Base-by-base conservation (phyloP, 2,888 invertebrate species). In the Gryllus longicercus region DNA sequence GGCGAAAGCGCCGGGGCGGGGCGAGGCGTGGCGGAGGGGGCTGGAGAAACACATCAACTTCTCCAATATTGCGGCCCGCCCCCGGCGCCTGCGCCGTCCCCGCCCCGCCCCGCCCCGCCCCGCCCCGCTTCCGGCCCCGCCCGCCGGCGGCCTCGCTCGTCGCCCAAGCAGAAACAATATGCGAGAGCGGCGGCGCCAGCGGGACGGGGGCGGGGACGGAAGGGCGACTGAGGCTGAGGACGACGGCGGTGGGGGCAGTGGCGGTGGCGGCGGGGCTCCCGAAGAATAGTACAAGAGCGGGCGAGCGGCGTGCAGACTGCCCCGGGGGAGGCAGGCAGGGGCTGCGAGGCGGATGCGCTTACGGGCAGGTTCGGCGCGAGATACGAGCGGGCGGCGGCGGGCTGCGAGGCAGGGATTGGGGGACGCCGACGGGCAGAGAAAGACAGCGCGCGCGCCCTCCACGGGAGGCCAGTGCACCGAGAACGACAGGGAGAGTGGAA, bases 31-130 rank as follows among this genome's bases (percentile, higher is more conserved):
- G 63, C 63, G n/a, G n/a, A n/a, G n/a, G 1, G n/a, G 63, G n/a
- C 14, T 18, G 63, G 63, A 14, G 63, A 63, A 63, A 63, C 63
- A 63, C 63, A 63, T 63, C 63, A 63, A 63, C 63, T 63, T 63
- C 63, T 63, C 63, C 63, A 63, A 63, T 63, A 63, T 63, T 63
- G 63, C 63, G n/a, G 16, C n/a, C 63, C 63, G 63, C 63, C 63
- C n/a, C n/a, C n/a, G 4, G 63, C 63, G 14, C 38, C 63, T 63
- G 63, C 12, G 63, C 63, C 63, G n/a, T n/a, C 63, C 63, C 63
- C n/a, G n/a, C n/a, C n/a, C n/a, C n/a, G n/a, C n/a, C n/a, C n/a
- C 63, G 63, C 63, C 14, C 63, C 51, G 18, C 51, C 12, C 12
- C 63, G n/a, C 63, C 38, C 38, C 38, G 38, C 38, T 38, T 38